These are phyloP conservation scores for Campylomormyrus tamandua DNA, from an alignment of 2,113 vertebrate genomes.

Conservation along the genomic window DNA sequence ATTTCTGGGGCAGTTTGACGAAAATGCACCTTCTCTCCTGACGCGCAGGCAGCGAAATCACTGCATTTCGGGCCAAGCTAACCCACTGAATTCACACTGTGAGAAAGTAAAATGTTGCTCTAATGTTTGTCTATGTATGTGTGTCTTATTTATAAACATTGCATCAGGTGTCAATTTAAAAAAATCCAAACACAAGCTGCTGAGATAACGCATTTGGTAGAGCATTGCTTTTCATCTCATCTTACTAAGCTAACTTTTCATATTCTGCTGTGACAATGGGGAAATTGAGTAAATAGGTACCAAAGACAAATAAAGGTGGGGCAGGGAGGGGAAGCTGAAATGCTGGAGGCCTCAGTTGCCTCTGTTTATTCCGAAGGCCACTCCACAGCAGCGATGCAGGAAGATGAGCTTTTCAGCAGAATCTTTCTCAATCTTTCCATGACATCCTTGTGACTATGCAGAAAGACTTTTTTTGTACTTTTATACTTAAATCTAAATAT, in stretches of 20 bases:
- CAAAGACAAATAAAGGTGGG: neutral
- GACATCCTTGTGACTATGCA: neutral
- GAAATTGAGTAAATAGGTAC: neutral
- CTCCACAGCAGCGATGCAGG: neutral
- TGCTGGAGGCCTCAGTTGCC: neutral
- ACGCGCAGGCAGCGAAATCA: neutral
- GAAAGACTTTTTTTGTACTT: neutral
- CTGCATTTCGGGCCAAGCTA: neutral
- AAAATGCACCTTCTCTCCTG: neutral
- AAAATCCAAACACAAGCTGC: neutral
- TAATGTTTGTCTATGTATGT: neutral
- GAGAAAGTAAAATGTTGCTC: neutral
- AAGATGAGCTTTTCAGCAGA: neutral
- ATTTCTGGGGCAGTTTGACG: neutral
- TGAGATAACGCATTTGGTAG: neutral
- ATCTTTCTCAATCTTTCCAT: neutral
- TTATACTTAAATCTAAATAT: neutral
- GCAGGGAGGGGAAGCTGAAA: neutral
- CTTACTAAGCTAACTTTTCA: neutral
- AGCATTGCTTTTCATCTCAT: neutral
- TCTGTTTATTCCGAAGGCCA: neutral
- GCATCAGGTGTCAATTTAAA: neutral
- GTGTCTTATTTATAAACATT: neutral
- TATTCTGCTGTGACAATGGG: neutral
- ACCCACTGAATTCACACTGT: neutral